A percentile compares a stretch with the other conserved stretches of the same genome.
Evolutionary conservation across 2,888 invertebrate genomes (phyloP).

Genomic region (Lithosia quadra): DNA sequence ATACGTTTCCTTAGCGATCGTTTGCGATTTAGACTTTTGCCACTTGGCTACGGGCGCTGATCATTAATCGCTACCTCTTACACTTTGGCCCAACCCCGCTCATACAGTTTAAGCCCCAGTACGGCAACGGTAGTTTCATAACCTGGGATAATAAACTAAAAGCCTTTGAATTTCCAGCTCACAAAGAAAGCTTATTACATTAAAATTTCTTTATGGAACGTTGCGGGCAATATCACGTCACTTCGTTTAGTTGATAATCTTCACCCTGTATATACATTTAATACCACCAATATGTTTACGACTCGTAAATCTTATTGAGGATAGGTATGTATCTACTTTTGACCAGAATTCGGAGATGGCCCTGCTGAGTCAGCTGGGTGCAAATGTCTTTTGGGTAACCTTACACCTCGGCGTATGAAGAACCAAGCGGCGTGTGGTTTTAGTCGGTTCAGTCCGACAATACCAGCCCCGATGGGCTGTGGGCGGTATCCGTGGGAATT

Average conservation of each 20-base stretch:
- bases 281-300: background rate
- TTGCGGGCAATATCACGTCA: conserved; percentile 62
- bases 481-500: too few species aligned
- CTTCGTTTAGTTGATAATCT: conserved; percentile 51
- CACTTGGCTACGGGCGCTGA: too few species aligned
- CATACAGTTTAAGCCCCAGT: conserved; percentile 59
- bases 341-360: too few species aligned
- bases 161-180: conserved; percentile 74
- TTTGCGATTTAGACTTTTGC: too few species aligned
- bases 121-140: conserved; percentile 71
- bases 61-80: conserved; percentile 10
- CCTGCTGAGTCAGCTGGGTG: too few species aligned
- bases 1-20: too few species aligned
- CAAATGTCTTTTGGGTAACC: too few species aligned
- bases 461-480: too few species aligned
- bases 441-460: too few species aligned
- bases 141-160: conserved; percentile 80
- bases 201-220: conserved; percentile 71
- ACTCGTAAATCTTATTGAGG: background rate
- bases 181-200: conserved; percentile 81
- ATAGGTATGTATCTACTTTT: too few species aligned
- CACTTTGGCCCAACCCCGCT: conserved; percentile 31
- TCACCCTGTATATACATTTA: conserved; percentile 3
- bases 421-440: too few species aligned
- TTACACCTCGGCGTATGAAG: too few species aligned